Evolutionary conservation across 2,113 vertebrate genomes (phyloP), one percentile per base, ranked within the genome.

Genomic region (Pseudorhombus dupliciocellatus): DNA sequence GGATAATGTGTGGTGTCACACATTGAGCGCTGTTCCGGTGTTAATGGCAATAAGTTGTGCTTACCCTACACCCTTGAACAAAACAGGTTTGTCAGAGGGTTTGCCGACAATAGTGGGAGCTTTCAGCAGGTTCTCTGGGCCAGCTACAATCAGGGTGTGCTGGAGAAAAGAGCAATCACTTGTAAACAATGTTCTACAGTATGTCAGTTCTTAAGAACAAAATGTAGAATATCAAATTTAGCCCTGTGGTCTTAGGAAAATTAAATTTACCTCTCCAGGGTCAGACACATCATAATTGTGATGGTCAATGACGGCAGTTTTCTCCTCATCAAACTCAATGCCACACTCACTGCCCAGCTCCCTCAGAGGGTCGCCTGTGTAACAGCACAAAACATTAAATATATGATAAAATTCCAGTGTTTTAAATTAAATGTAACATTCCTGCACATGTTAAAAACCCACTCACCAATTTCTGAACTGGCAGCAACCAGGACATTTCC

Each of bases 281-380:
- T 99, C 98, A 0, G 97, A 99, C 58, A 96, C 55, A 4, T 99
- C 98, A 0, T 95, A 99, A 92, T 95, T 96, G 90, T 98, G 97
- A 73, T 99, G 98, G 87, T 99, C 98, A 18, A 98, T 98, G 55
- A 99, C 97, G 0, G 95, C 94, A 0, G 98, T 99, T 84, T 95
- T 95, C 57, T 99, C 98, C 84, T 99, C 98, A n/a, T 99, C 98
- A 34, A 99, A 98, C 89, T 99, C 98, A 0, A 99, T 96, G 2
- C 98, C 98, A 11, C 98, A 99, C 85, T 99, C 97, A 0, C 97
- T 99, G 28, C 97, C 98, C 85, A 99, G 91, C 87, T 99, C 98
- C 30, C 98, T 95, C 75, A 99, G 91, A 0, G 98, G 97, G 79
- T 99, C 98, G 1, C 98, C 98, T 99, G 75, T 53, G 56, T 14